Evolutionary conservation across 2,888 invertebrate genomes (phyloP), one percentile per base, ranked within the genome.

Genomic region (Amiota minor): DNA sequence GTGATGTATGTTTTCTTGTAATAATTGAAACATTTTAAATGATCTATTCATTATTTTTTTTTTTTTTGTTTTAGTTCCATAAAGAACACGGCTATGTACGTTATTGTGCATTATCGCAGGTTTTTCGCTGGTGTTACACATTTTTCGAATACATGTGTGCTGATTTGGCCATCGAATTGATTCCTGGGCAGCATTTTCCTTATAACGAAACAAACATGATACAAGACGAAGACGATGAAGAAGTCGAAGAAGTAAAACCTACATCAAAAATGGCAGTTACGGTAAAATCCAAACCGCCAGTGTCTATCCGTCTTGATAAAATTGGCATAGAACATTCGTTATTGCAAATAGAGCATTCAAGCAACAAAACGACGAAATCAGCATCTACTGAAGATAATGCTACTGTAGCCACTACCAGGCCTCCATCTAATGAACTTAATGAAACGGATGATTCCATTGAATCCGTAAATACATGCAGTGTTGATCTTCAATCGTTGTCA

Each of bases 81-180:
- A 89, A 90, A 70, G 78, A 85, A 0, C n/a, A 80, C 82, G 1
- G 90, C 90, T 71, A n/a, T n/a, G n/a, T n/a, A n/a, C 87, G 83
- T 8, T 76, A 88, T 74, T 92, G 91, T 74, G 89, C 91, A 1
- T 81, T 89, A 23, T 91, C 91, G 0, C 84, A 83, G 72, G 90
- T 90, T 0, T 82, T 84, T 0, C 88, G 91, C 23, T 91, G 90
- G 88, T 88, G 87, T 1, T 91, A 85, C 67, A 80, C 84, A 2
- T 90, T 92, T 55, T 89, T 91, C 50, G 91, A 91, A 75, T 89
- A 89, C 69, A 90, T 91, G 82, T 90, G 90, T 72, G 72, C 80
- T 0, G 90, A 91, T 78, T 77, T 91, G 45, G 87, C 87, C 12
- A 88, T 91, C 10, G 75, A 83, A 9, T 75, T 90, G 1, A 79